These are phyloP conservation scores for Theretra japonica DNA, from an alignment of 2,888 invertebrate genomes.

Conservation along the genomic window DNA sequence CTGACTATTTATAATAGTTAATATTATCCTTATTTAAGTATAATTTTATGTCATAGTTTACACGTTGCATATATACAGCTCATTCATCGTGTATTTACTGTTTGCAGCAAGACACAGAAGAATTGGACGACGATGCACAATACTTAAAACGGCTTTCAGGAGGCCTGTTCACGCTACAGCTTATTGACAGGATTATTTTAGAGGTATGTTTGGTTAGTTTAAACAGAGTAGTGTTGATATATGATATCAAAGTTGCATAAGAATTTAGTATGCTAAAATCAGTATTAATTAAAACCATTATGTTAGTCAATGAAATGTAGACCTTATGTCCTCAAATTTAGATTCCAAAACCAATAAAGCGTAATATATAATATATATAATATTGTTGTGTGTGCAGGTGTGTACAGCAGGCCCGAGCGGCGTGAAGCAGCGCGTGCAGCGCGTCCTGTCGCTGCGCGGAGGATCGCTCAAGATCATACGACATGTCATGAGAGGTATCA, in stretches of 20 bases:
- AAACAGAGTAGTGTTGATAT: too few relatives aligned
- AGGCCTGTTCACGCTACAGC: constrained; percentile 97
- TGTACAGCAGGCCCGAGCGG: constrained; percentile 89
- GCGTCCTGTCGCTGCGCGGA: constrained; percentile 94
- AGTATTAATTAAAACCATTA: too few relatives aligned
- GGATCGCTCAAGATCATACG: constrained; percentile 96
- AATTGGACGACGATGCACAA: constrained; percentile 92
- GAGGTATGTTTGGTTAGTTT: constrained; percentile 81
- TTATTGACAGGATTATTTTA: constrained; percentile 95
- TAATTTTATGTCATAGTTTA: too few relatives aligned
- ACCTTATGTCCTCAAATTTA: too few relatives aligned
- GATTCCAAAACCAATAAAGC: too few relatives aligned
- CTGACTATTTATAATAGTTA: too few relatives aligned
- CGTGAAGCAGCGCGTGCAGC: constrained; percentile 93
- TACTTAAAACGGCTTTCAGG: constrained; percentile 95
- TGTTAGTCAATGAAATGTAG: too few relatives aligned
- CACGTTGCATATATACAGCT: too few relatives aligned
- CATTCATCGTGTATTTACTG: constrained; percentile 17
- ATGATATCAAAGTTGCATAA: too few relatives aligned
- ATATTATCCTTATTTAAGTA: too few relatives aligned
- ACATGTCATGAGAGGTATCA: constrained; percentile 97
- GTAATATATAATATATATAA: too few relatives aligned
- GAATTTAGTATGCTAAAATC: too few relatives aligned
- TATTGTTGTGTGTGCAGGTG: constrained; percentile 65
- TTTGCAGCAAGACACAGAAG: constrained; percentile 84